These are phyloP conservation scores for Oceanodroma tethys DNA, from an alignment of 2,113 vertebrate species.

Conservation along the genomic window DNA sequence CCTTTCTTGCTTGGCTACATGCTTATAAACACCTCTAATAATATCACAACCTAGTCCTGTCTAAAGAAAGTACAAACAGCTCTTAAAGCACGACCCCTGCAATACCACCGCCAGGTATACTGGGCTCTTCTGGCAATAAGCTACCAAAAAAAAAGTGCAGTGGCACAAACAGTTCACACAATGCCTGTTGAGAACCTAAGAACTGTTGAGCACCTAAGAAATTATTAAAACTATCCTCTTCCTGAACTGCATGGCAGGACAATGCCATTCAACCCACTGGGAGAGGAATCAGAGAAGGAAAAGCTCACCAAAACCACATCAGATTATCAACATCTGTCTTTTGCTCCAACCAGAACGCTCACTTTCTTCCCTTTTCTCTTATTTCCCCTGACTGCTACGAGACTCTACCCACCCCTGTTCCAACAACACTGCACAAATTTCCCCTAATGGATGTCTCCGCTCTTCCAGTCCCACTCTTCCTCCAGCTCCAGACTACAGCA, in stretches of 20 bases:
- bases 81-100: background rate
- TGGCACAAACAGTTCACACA: background rate
- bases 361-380: background rate
- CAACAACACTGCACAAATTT: background rate
- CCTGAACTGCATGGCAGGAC: background rate
- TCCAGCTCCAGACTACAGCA: background rate
- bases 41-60: background rate
- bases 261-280: background rate
- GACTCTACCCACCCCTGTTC: background rate
- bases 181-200: background rate
- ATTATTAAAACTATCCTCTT: background rate
- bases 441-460: fast-evolving
- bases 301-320: background rate
- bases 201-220: background rate
- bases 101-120: background rate
- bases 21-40: background rate
- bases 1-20: background rate
- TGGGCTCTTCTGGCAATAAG: background rate
- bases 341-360: background rate
- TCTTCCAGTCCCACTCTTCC: background rate
- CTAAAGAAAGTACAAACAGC: background rate
- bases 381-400: background rate
- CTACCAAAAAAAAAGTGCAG: background rate
- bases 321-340: background rate
- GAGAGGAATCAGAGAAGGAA: background rate